Base-by-base conservation (phyloP, 2,888 invertebrate species). In the Elysia crispata region DNA sequence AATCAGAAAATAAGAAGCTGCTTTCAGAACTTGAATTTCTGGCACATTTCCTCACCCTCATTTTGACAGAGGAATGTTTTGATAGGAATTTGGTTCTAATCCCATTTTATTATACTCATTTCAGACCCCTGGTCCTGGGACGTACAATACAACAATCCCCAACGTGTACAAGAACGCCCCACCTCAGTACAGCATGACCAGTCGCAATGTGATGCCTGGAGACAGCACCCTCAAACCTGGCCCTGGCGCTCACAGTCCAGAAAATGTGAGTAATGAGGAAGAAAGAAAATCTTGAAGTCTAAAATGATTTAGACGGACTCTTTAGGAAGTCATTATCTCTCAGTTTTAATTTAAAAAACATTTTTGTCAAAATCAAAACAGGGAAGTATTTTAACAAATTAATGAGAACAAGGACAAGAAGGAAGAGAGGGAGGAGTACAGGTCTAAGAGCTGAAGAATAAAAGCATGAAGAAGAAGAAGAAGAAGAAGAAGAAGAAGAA, bases 241-340 rank as follows among this genome's bases (percentile, higher is more conserved):
- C 85, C 98, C 98, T 81, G 98, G 97, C 87, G 96, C 97, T 83
- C 97, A 98, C 92, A 96, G 95, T 85, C 97, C 98, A 49, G 98
- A 98, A 94, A 97, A 96, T 95, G 98, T 85, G 76, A 77, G 83
- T 77, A 41, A n/a, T n/a, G n/a, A n/a, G n/a, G n/a, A n/a, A n/a
- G n/a, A n/a, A n/a, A n/a, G n/a, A n/a, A n/a, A n/a, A n/a, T n/a
- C n/a, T n/a, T n/a, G n/a, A n/a, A n/a, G n/a, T n/a, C n/a, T n/a
- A n/a, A n/a, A n/a, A n/a, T n/a, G n/a, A n/a, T n/a, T n/a, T n/a
- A n/a, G n/a, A n/a, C n/a, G n/a, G n/a, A n/a, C n/a, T n/a, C n/a
- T n/a, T n/a, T n/a, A n/a, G n/a, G n/a, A n/a, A n/a, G n/a, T n/a
- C n/a, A n/a, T n/a, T n/a, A n/a, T n/a, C n/a, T n/a, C n/a, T n/a